Conservation (phyloP, 2,797 vertebrate species). For the Spinibarbus caldwelli region DNA sequence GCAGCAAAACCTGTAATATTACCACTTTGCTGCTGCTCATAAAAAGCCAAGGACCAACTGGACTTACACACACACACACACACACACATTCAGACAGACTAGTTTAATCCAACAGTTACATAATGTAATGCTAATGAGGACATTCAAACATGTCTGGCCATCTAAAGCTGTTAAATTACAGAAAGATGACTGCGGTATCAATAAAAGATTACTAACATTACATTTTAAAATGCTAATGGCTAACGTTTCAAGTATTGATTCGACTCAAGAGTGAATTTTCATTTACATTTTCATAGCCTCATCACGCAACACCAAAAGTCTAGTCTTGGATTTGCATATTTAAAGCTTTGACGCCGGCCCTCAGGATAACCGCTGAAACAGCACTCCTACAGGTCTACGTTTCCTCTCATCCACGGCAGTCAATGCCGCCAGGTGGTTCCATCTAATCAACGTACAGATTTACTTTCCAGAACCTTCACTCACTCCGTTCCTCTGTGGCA, state of each 20-base stretch:
- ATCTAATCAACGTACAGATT: neutral
- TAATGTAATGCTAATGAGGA: constrained; percentile 28
- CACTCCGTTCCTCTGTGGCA: neutral
- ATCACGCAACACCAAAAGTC: constrained; percentile 24
- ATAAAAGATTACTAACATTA: constrained; percentile 42
- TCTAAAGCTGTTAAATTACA: constrained; percentile 23
- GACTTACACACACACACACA: constrained; percentile 5
- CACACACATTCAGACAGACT: constrained; percentile 14
- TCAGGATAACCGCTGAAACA: neutral
- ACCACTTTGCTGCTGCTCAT: constrained; percentile 38
- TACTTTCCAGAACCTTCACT: neutral
- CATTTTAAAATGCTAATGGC: constrained; percentile 36
- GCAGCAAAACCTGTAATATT: constrained; percentile 58
- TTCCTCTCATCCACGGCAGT: neutral
- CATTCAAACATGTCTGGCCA: constrained; percentile 7
- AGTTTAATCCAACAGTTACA: constrained; percentile 30
- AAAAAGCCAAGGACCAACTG: constrained; percentile 32
- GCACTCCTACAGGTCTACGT: neutral
- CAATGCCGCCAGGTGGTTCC: neutral
- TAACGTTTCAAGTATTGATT: constrained; percentile 32
- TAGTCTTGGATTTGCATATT: constrained; percentile 9
- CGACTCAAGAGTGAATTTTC: constrained; percentile 15
- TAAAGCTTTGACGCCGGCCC: neutral
- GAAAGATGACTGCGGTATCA: neutral
- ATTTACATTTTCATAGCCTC: constrained; percentile 43